Evolutionary conservation across 2,888 invertebrate genomes (phyloP).

Genomic region (Nyleta sp.): DNA sequence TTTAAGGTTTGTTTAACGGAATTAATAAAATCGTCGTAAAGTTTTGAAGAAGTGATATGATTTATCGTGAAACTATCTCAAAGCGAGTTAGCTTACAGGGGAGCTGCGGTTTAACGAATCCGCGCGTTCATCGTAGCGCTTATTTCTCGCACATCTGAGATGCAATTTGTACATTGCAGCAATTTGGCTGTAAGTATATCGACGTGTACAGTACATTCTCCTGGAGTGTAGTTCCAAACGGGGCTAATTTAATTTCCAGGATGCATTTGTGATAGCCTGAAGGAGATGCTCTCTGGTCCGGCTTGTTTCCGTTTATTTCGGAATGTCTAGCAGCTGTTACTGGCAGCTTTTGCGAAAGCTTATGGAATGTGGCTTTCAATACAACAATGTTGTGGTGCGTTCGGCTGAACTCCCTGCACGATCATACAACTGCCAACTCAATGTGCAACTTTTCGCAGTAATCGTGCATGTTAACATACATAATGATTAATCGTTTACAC

Average conservation of each 20-base stretch:
- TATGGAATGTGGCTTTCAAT: slow-evolving; percentile 60
- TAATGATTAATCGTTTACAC: slow-evolving; percentile 47
- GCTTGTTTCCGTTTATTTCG: slow-evolving; percentile 62
- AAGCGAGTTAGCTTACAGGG: background rate
- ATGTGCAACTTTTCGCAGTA: slow-evolving; percentile 46
- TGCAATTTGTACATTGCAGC: slow-evolving; percentile 40
- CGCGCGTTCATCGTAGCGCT: slow-evolving; percentile 13
- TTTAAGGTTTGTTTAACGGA: too few species aligned
- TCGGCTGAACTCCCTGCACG: slow-evolving; percentile 47
- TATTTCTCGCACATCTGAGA: slow-evolving; percentile 40
- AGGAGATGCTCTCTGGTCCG: slow-evolving; percentile 56
- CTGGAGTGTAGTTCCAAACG: slow-evolving; percentile 43
- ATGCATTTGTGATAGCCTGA: slow-evolving; percentile 60
- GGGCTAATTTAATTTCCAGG: slow-evolving; percentile 57
- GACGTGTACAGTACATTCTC: slow-evolving; percentile 42
- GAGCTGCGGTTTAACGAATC: background rate
- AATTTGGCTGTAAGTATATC: slow-evolving; percentile 52
- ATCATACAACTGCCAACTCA: slow-evolving; percentile 54
- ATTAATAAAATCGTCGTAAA: too few species aligned
- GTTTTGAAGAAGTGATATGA: background rate
- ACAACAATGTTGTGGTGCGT: slow-evolving; percentile 61
- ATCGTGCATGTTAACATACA: slow-evolving; percentile 46
- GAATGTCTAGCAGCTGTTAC: slow-evolving; percentile 63
- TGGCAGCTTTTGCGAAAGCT: slow-evolving; percentile 62
- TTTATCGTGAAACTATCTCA: background rate